phyloP scores from a whole-genome alignment of 1,140 invertebrate genomes.

The Temnothorax longispinosus region DNA sequence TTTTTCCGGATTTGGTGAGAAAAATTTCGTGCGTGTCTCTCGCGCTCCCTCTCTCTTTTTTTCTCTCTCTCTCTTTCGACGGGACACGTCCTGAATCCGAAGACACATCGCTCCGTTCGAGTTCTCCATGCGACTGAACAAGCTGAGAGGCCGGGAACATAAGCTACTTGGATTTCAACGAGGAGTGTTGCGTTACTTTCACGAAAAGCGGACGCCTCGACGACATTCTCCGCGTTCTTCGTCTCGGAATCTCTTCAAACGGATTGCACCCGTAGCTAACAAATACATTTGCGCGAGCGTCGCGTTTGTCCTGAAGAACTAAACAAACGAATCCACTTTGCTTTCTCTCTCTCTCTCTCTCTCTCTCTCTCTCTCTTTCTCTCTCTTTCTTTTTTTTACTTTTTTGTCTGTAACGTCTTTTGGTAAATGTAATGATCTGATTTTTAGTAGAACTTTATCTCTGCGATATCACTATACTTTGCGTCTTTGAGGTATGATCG shows the following conservation, averaged over 20 bases:
- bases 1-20: conserved; percentile 37
- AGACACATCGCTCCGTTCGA: conserved; percentile 47
- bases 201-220: conserved; percentile 53
- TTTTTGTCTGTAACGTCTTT: background rate
- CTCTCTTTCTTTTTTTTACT: background rate
- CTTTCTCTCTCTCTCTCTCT: background rate
- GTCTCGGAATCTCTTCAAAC: conserved; percentile 46
- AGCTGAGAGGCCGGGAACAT: conserved; percentile 60
- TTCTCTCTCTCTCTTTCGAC: conserved; percentile 2
- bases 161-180: conserved; percentile 69
- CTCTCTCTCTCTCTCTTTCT: background rate
- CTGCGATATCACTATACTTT: background rate
- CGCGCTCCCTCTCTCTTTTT: background rate
- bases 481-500: background rate
- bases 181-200: conserved; percentile 68
- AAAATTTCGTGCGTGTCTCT: conserved; percentile 54
- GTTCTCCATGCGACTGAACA: conserved; percentile 60
- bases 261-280: conserved; percentile 42
- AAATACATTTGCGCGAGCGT: conserved; percentile 38
- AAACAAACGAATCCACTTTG: conserved; percentile 33
- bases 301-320: conserved; percentile 26
- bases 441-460: background rate
- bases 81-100: conserved; percentile 37
- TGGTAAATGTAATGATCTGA: background rate
- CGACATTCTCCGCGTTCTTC: conserved; percentile 48